Evolutionary conservation across 2,888 invertebrate species (phyloP).

Genomic region (Nephrotoma guestfalica): DNA sequence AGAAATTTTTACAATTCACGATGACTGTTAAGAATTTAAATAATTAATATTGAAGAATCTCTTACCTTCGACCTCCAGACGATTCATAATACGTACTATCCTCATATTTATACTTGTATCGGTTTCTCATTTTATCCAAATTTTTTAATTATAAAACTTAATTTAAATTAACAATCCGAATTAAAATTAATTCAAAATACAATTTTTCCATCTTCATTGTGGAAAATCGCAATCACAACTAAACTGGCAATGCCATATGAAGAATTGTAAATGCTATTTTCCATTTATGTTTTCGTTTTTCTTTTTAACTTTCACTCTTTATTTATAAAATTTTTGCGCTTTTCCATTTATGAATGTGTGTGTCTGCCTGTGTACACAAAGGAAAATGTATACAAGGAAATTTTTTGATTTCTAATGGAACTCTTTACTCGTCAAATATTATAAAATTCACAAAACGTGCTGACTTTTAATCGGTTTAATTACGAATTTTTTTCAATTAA

Average conservation of each 20-base stretch:
- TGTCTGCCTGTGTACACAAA: neutral
- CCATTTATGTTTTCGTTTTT: neutral
- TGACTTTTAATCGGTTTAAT: no score
- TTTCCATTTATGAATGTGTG: neutral
- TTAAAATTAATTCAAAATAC: neutral
- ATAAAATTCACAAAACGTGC: no score
- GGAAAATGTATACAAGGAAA: neutral
- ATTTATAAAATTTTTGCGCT: neutral
- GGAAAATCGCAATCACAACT: neutral
- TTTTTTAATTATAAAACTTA: neutral
- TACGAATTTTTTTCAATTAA: no score
- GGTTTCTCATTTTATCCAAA: neutral
- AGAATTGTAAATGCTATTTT: neutral
- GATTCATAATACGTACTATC: neutral
- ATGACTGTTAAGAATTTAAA: neutral
- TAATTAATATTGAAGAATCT: neutral
- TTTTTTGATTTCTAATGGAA: neutral
- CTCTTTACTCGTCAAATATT: no score
- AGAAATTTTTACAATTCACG: neutral
- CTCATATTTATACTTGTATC: neutral
- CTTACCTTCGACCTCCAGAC: neutral
- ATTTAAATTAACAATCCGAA: neutral
- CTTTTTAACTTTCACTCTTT: neutral
- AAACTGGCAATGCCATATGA: neutral
- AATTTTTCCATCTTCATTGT: neutral